Conservation (phyloP, 2,888 invertebrate species). For the Teleogryllus oceanicus region DNA sequence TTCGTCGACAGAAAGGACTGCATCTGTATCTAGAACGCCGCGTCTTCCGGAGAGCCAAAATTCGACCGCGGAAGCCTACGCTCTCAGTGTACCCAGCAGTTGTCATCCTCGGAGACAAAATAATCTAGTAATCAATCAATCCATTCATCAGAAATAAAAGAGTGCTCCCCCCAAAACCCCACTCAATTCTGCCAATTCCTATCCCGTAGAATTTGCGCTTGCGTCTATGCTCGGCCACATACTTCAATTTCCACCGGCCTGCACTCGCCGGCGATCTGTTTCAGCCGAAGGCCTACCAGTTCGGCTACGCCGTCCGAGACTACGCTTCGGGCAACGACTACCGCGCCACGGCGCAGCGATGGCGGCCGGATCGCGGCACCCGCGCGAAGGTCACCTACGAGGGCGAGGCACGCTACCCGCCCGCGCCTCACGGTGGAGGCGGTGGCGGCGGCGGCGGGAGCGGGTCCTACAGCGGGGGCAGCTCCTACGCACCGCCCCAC, state of each 20-base stretch:
- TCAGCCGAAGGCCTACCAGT: conserved; percentile 37
- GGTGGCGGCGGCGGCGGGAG: not conserved
- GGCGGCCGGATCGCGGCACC: conserved; percentile 85
- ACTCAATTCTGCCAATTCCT: no score
- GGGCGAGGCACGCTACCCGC: conserved; percentile 61
- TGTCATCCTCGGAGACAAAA: no score
- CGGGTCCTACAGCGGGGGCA: not conserved
- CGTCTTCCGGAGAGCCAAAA: no score
- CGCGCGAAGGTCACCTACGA: conserved; percentile 83
- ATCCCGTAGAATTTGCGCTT: no score
- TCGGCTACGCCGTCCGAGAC: conserved; percentile 37
- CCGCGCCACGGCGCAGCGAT: conserved; percentile 54
- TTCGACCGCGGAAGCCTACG: no score
- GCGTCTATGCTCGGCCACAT: no score
- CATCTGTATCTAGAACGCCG: no score
- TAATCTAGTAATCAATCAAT: no score
- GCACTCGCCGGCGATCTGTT: conserved; percentile 19
- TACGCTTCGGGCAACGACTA: conserved; percentile 36
- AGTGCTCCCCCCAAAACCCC: no score
- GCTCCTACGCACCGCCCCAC: conserved; percentile 24
- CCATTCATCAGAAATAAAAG: no score
- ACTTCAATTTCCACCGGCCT: not conserved
- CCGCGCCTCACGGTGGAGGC: conserved; percentile 46
- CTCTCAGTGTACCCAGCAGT: no score
- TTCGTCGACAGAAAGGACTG: no score